Evolutionary conservation across 1,140 invertebrate genomes (phyloP).

Genomic region (Aphelenchoides fujianensis): DNA sequence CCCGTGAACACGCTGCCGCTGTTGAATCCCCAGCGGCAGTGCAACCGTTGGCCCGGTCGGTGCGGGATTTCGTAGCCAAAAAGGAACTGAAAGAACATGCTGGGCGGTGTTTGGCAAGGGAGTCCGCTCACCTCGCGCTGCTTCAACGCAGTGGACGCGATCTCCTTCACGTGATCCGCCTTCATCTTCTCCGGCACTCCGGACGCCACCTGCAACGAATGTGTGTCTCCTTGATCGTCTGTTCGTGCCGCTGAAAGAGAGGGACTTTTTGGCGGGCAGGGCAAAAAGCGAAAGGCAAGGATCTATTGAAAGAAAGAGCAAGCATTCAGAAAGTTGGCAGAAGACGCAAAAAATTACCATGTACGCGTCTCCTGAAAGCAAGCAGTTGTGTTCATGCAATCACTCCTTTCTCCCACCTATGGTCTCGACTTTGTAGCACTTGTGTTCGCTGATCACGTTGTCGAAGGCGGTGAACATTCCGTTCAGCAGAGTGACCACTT

Average conservation of each 20-base stretch:
- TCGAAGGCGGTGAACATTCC: slow-evolving; percentile 53
- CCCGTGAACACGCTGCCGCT: slow-evolving; percentile 50
- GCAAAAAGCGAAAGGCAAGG: too few relatives aligned
- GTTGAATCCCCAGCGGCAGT: slow-evolving; percentile 52
- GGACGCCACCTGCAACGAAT: slow-evolving; percentile 35
- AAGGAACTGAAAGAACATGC: slow-evolving; percentile 42
- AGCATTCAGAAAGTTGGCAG: too few relatives aligned
- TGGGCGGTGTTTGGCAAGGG: too few relatives aligned
- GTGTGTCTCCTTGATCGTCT: too few relatives aligned
- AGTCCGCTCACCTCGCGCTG: slow-evolving; percentile 43
- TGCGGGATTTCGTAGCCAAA: slow-evolving; percentile 46
- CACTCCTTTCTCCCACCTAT: slow-evolving; percentile 32
- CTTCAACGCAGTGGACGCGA: slow-evolving; percentile 46
- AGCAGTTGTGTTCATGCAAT: slow-evolving; percentile 2
- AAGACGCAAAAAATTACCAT: slow-evolving; percentile 27
- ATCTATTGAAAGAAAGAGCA: too few relatives aligned
- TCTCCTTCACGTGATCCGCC: slow-evolving; percentile 42
- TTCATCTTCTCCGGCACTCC: slow-evolving; percentile 49
- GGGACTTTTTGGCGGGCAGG: too few relatives aligned
- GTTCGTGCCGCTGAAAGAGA: too few relatives aligned
- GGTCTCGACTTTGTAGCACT: slow-evolving; percentile 50
- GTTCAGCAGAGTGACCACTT: slow-evolving; percentile 48
- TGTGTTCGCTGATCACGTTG: slow-evolving; percentile 40
- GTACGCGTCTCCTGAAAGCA: slow-evolving; percentile 45
- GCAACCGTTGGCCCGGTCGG: slow-evolving; percentile 42